Evolutionary conservation across 2,113 vertebrate genomes (phyloP), one percentile per base, ranked within the genome.

Genomic region (Apodemus sylvaticus): DNA sequence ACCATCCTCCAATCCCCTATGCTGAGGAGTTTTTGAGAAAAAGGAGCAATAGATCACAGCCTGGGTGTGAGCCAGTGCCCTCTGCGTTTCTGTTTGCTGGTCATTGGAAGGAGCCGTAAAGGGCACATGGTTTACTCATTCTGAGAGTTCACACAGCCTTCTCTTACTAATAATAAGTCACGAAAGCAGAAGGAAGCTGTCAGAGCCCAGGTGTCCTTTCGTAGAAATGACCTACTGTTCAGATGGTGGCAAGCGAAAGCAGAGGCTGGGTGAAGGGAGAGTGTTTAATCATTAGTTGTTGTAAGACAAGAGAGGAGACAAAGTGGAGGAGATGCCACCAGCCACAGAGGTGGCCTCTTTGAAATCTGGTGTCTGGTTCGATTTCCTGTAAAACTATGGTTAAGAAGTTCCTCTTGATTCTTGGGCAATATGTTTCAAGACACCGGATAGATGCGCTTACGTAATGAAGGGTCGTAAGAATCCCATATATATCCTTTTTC

Each of bases 131-230:
- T 16, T 62, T 3, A 20, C 62, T 66, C 26, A 34, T 88, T 93
- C 71, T 42, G 51, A 81, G 79, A 95, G 10, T 36, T 55, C 48
- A 24, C 36, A 4, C 8, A 20, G n/a, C 11, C 45, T 48, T 64
- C 31, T 14, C 53, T 58, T 45, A 90, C 42, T 34, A 53, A 36
- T 4, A 42, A 81, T 8, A 36, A 90, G 42, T 58, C 58, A 22
- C 55, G 58, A 90, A 96, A 93, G 90, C 89, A 90, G 96, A 97
- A n/a, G 42, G 3, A 26, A 34, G 29, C 0, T 36, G 3, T 60
- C 4, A 1, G 73, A 86, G 68, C 19, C 36, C 7, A 12, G 2
- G 36, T n/a, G 60, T 39, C 22, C 24, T 51, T 3, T 29, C n/a
- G 0, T 14, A 13, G 74, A 24, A 68, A 39, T 29, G 3, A 2